Conservation (phyloP, 2,797 vertebrate species). For the Melanotaenia trifasciata region DNA sequence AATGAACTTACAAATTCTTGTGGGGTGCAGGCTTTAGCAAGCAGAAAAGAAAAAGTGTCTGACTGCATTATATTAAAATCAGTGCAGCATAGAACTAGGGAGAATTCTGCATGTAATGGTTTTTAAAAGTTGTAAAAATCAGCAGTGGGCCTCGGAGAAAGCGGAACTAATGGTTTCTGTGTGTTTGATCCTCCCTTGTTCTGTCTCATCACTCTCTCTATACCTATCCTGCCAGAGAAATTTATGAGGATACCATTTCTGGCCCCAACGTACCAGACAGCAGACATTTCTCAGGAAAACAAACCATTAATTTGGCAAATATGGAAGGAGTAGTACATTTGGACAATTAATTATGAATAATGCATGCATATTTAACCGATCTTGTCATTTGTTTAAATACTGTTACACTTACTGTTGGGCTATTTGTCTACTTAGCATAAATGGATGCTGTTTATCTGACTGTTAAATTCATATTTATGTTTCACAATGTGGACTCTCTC, state of each 20-base stretch:
- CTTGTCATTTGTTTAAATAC: constrained; percentile 51
- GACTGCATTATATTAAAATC: not conserved
- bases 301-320: constrained; percentile 80
- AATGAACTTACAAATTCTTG: not conserved
- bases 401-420: constrained; percentile 34
- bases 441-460: constrained; percentile 38
- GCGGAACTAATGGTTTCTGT: constrained; percentile 66
- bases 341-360: constrained; percentile 74
- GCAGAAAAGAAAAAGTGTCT: not conserved
- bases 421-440: constrained; percentile 44
- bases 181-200: constrained; percentile 63
- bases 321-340: constrained; percentile 71
- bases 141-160: constrained; percentile 27
- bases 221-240: constrained; percentile 70
- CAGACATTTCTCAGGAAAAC: constrained; percentile 76
- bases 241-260: constrained; percentile 64
- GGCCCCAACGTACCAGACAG: constrained; percentile 57
- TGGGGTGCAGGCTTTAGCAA: not conserved
- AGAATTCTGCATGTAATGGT: constrained; percentile 25
- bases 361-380: constrained; percentile 55
- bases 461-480: constrained; percentile 44
- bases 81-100: constrained; percentile 10
- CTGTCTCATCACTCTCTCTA: constrained; percentile 66
- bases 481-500: constrained; percentile 37
- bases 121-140: constrained; percentile 38